These are phyloP conservation scores for Mesodorylaimus sp. DNA, from an alignment of 2,888 invertebrate genomes.

Conservation along the genomic window DNA sequence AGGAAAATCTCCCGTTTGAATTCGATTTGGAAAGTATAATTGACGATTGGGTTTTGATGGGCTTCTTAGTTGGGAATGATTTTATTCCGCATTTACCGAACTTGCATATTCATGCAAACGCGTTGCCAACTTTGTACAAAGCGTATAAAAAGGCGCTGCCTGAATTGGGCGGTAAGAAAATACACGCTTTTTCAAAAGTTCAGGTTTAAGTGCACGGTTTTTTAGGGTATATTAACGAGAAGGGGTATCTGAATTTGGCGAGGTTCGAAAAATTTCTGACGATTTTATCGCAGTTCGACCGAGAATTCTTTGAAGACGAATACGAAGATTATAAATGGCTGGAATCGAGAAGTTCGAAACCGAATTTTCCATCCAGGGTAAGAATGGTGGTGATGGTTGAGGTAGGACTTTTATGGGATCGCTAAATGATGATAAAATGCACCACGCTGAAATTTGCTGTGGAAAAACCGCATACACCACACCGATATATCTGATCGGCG, in stretches of 20 bases:
- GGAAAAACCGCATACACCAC: too few relatives aligned
- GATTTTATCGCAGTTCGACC: slow-evolving; percentile 18
- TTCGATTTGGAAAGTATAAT: slow-evolving; percentile 75
- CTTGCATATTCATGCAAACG: slow-evolving; percentile 75
- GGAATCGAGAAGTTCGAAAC: slow-evolving; percentile 5
- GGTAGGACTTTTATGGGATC: too few relatives aligned
- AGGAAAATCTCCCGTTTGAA: slow-evolving; percentile 44
- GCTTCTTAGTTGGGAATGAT: slow-evolving; percentile 89
- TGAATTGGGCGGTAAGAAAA: slow-evolving; percentile 55
- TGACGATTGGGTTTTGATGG: slow-evolving; percentile 95
- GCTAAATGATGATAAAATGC: too few relatives aligned
- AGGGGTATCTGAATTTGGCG: slow-evolving; percentile 55
- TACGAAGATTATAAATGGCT: slow-evolving; percentile 37
- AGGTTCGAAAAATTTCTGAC: slow-evolving; percentile 57
- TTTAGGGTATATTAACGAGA: slow-evolving; percentile 73
- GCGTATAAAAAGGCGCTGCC: slow-evolving; percentile 60
- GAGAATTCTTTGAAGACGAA: slow-evolving; percentile 32
- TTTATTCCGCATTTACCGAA: slow-evolving; percentile 89
- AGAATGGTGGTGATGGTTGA: neutral
- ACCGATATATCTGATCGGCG: too few relatives aligned
- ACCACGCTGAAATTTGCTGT: too few relatives aligned
- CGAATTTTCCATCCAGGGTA: neutral
- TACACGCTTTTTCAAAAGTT: too few relatives aligned
- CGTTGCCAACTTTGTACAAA: slow-evolving; percentile 55
- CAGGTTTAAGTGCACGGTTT: slow-evolving; percentile 10